These are phyloP conservation scores for Hippocampus comes DNA, from an alignment of 2,113 vertebrate genomes.

Conservation along the genomic window DNA sequence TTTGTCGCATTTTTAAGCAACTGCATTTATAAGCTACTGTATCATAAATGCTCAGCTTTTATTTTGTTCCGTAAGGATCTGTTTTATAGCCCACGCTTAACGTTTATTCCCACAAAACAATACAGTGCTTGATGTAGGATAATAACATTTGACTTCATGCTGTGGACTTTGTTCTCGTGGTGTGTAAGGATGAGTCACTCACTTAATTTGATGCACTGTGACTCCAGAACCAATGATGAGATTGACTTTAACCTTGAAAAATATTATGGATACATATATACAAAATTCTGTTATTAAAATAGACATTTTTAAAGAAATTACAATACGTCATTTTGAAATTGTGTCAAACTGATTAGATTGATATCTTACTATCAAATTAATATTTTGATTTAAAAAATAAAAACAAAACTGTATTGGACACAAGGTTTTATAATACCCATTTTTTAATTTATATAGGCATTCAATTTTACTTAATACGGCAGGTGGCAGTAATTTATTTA, in stretches of 20 bases:
- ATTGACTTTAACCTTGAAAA: neutral
- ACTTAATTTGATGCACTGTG: constrained; percentile 15
- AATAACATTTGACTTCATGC: constrained; percentile 21
- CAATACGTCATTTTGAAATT: too few species aligned
- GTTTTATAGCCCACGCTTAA: neutral
- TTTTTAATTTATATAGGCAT: too few species aligned
- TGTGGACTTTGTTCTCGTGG: constrained; percentile 10
- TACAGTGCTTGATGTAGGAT: neutral
- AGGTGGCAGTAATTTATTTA: too few species aligned
- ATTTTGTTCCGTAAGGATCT: neutral
- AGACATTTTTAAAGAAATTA: too few species aligned
- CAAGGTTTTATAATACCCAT: too few species aligned
- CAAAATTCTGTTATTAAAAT: too few species aligned
- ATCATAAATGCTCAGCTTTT: neutral
- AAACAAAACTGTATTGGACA: too few species aligned
- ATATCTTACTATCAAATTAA: too few species aligned
- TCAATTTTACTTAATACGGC: too few species aligned
- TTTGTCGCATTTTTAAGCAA: constrained; percentile 1
- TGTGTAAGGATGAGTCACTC: constrained; percentile 24
- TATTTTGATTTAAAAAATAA: too few species aligned
- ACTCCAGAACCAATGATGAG: neutral
- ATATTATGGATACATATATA: neutral
- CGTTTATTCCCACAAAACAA: neutral
- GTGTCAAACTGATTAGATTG: too few species aligned
- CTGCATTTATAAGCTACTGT: neutral